Base-by-base conservation (phyloP, 2,797 vertebrate species). In the Falco cherrug region DNA sequence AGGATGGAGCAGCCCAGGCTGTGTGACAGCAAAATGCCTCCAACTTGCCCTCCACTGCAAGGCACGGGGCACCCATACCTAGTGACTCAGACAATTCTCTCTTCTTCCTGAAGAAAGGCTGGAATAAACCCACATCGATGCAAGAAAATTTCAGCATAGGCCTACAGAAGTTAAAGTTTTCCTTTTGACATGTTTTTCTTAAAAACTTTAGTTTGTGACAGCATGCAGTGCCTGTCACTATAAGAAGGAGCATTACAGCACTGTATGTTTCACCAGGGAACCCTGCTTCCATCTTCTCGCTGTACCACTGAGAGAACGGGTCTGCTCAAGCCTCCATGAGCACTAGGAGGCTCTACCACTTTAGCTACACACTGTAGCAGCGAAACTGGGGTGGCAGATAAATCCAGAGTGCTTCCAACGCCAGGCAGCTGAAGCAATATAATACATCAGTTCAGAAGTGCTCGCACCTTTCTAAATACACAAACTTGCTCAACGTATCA, bases 321-420 rank as follows among this genome's bases (percentile, higher is more conserved):
- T 53, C 68, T 54, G 13, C 43, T 31, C 20, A 0, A 17, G 45
- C 33, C 35, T 45, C 41, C 16, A 4, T 0, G 5, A 35, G 76
- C 67, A 33, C 24, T 4, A 33, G 43, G 69, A 86, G n/a, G 43
- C 54, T 86, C 68, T 65, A 8, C 51, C 26, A 33, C 56, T 14
- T 7, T 10, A 26, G 39, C 17, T 11, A 1, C 7, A 56, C 35
- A 35, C 24, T 17, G n/a, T 75, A 50, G 54, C 67, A 47, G 60
- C 5, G 1, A 5, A 6, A 37, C 1, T 11, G 45, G 48, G 1
- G 0, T 10, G n/a, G 39, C 29, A 69, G 51, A 56, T 24, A 37
- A 63, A 82, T 17, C 14, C 59, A 5, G 4, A 48, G 50, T 1
- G 64, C 21, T 29, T 29, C 87, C 57, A 41, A 7, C 11, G 39